Evolutionary conservation across 2,888 invertebrate genomes (phyloP), one percentile per base, ranked within the genome.

Genomic region (Noctuana brunneofusca): DNA sequence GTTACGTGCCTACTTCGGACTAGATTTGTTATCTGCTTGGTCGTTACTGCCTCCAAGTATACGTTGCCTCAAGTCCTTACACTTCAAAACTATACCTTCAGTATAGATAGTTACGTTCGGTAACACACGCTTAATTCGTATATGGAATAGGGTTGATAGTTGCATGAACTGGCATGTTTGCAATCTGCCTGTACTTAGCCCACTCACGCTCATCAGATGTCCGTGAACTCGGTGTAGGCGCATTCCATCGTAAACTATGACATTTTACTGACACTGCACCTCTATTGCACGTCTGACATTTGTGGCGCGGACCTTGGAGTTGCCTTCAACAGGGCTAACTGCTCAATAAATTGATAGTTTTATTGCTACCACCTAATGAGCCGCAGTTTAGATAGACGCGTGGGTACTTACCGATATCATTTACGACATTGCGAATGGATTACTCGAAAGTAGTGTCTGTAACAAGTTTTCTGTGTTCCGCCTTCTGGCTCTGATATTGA

Each of bases 251-350:
- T 87, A 84, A 86, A 87, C 79, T 84, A 76, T 81, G 83, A 84
- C 85, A 86, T 86, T 89, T 87, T 84, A 86, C 78, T 83, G 84
- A 81, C 84, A 85, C 80, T 83, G 84, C 81, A 69, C 77, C 77
- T 68, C 71, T 68, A 73, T 70, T 70, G 64, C 69, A 63, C 67
- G 65, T 65, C 65, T 75, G 72, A 71, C 84, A 83, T 86, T 86
- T 83, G 80, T 75, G 70, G 75, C 73, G 74, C 72, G 74, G 81
- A 82, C 83, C 83, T 86, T 83, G 83, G 68, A 30, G 18, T 72
- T 66, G 75, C 73, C 74, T 72, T 73, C 65, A 66, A 70, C 70
- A 73, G 67, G 71, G 70, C 67, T 67, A 69, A 71, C 68, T 64
- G 68, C 68, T 65, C 68, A 70, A 74, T 77, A 79, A 83, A 79